Evolutionary conservation across 1,140 invertebrate species (phyloP).

Genomic region (Drosophila setifemur): DNA sequence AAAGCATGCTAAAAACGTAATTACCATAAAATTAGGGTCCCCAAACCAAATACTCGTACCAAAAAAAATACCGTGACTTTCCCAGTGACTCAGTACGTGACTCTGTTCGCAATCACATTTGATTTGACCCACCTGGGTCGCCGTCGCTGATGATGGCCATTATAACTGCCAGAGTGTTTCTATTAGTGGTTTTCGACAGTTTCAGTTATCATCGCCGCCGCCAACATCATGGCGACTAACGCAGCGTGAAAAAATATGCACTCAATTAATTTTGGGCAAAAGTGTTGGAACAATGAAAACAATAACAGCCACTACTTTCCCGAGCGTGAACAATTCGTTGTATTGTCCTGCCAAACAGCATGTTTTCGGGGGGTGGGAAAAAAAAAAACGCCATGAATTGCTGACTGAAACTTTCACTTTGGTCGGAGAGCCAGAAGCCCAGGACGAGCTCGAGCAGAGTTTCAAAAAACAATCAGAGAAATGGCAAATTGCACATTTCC

Average conservation of each 20-base stretch:
- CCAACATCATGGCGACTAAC: background rate
- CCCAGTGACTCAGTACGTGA: conserved; percentile 1
- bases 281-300: conserved; percentile 36
- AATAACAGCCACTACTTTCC: conserved; percentile 21
- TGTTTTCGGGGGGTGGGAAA: background rate
- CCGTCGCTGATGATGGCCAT: background rate
- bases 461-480: conserved; percentile 60
- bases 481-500: conserved; percentile 62
- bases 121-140: conserved; percentile 19
- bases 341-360: conserved; percentile 15
- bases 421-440: conserved; percentile 20
- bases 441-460: conserved; percentile 32
- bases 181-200: conserved; percentile 30
- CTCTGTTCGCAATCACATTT: background rate
- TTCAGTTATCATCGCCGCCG: conserved; percentile 4
- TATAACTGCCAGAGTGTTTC: conserved; percentile 1
- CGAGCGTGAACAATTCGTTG: conserved; percentile 31
- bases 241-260: conserved; percentile 46
- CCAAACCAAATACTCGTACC: background rate
- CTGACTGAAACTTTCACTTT: conserved; percentile 53
- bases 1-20: conserved; percentile 60
- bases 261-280: conserved; percentile 52
- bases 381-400: conserved; percentile 15
- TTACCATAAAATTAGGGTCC: conserved; percentile 64
- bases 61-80: background rate